A percentile compares a stretch with the other conserved stretches of the same genome.
phyloP scores from a whole-genome alignment of 1,140 invertebrate species.

The Camponotus vicinus region DNA sequence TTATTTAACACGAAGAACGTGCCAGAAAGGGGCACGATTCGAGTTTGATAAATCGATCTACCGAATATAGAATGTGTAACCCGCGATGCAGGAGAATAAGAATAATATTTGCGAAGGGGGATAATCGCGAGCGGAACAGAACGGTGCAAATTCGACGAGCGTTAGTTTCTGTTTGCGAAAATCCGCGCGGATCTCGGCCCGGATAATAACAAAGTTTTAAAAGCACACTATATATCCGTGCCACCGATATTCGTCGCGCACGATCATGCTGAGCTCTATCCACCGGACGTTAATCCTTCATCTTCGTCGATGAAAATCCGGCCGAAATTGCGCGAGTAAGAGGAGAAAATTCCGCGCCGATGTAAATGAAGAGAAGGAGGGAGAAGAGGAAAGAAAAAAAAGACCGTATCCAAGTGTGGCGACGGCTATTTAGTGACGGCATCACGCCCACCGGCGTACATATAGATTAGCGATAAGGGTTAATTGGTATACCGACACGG shows the following conservation, averaged over 20 bases:
- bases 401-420: constrained; percentile 37
- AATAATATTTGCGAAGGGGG: constrained; percentile 58
- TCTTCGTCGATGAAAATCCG: constrained; percentile 59
- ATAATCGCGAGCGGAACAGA: constrained; percentile 48
- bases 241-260: neutral
- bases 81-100: constrained; percentile 25
- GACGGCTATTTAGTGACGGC: constrained; percentile 71
- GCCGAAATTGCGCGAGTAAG: constrained; percentile 47
- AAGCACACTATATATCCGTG: neutral
- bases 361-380: constrained; percentile 21
- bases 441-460: constrained; percentile 71
- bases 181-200: neutral
- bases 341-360: constrained; percentile 19
- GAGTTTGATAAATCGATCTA: constrained; percentile 37
- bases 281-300: constrained; percentile 49
- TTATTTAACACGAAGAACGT: constrained; percentile 14
- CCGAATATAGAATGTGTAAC: neutral
- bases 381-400: neutral
- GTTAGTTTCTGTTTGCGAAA: constrained; percentile 39
- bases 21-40: constrained; percentile 7
- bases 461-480: constrained; percentile 76
- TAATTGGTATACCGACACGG: constrained; percentile 72
- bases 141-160: constrained; percentile 45
- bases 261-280: neutral
- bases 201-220: constrained; percentile 46